Evolutionary conservation across 2,113 vertebrate genomes (phyloP), one percentile per base, ranked within the genome.

Genomic region (Holacanthus passer): DNA sequence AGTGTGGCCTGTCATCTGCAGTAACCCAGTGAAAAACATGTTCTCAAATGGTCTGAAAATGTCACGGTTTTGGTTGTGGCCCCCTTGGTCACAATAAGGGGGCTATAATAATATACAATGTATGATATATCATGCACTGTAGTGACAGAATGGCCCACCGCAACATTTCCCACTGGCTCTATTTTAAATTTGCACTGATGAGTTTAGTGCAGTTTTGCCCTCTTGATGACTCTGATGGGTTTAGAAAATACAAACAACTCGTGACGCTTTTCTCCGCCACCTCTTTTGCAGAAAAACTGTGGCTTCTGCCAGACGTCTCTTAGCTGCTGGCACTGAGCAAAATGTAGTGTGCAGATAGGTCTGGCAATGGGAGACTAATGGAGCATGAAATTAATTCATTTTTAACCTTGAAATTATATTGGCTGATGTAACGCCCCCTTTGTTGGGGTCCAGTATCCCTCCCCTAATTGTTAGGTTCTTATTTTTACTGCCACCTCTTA

Each of bases 331-430:
- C 82, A 16, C 84, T 52, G 52, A 65, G 11, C 31, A 41, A 56
- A n/a, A 56, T 35, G 5, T 16, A 41, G 31, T 47, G 70, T 16
- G 19, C 6, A 43, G 19, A 60, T 32, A 19, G 14, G 27, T 47
- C 66, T 79, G 53, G 70, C 75, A 67, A 29, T 13, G 12, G 52
- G 22, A 75, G 22, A 76, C 66, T 29, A 77, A 56, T 50, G 19
- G 60, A 64, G 56, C 59, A 27, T 62, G 73, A 79, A 76, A 76
- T 81, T 22, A 77, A 73, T 82, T 77, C 0, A 27, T 81, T 69
- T 79, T 58, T 80, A 83, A 77, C 73, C n/a, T 32, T 70, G 62
- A 78, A 75, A 64, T 76, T 7, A 9, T 24, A 62, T 66, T 71
- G 52, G 12, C 39, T 75, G 56, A 16, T 67, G n/a, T 12, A 43